Evolutionary conservation across 2,113 vertebrate species (phyloP).

Genomic region (Regulus satrapa): DNA sequence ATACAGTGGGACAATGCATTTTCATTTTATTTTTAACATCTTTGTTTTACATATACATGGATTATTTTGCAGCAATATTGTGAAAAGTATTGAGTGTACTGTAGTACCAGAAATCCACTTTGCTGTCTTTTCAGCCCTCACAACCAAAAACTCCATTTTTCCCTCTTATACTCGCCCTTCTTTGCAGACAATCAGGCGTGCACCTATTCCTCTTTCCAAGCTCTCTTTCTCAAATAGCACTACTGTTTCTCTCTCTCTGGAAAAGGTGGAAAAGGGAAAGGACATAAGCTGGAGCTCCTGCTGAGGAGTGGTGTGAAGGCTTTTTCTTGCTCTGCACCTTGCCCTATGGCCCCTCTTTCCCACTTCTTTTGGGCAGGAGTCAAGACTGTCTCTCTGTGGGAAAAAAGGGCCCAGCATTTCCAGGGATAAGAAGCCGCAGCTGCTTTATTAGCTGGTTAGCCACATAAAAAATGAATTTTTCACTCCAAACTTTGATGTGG

Average conservation of each 20-base stretch:
- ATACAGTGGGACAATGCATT: not conserved
- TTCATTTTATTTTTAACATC: not conserved
- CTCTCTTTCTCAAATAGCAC: not conserved
- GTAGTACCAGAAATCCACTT: not conserved
- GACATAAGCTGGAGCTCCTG: not conserved
- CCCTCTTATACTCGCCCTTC: not conserved
- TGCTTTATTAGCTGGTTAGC: not conserved
- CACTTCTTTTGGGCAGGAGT: not conserved
- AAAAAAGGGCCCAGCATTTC: rapidly evolving
- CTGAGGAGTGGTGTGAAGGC: not conserved
- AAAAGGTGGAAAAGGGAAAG: not conserved
- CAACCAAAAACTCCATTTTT: not conserved
- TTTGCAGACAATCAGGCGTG: not conserved
- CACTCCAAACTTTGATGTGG: not conserved
- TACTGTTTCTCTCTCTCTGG: not conserved
- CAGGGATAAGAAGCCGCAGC: not conserved
- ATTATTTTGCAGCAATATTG: not conserved
- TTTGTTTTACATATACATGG: not conserved
- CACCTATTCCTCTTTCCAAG: not conserved
- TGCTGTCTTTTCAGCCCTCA: not conserved
- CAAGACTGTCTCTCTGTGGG: not conserved
- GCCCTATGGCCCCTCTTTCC: not conserved
- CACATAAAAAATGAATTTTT: not conserved
- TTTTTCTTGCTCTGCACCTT: not conserved
- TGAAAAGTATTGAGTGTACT: not conserved